These are phyloP conservation scores for Penaeus japonicus DNA, from an alignment of 1,140 invertebrate species.

Conservation along the genomic window DNA sequence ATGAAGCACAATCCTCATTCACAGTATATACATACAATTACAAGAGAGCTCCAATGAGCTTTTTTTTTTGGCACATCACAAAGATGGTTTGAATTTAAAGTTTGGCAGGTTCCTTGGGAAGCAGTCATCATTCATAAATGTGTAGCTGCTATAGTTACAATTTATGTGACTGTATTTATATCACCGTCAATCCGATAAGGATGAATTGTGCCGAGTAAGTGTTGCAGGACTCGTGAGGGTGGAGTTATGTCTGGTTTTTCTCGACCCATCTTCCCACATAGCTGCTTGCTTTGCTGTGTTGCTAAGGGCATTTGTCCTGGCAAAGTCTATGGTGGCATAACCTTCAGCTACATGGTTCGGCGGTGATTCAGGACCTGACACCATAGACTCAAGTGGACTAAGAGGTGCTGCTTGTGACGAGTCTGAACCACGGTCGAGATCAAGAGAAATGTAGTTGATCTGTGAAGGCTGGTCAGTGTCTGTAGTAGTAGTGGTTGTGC, in stretches of 20 bases:
- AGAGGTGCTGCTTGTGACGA: conserved; percentile 60
- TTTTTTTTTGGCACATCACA: conserved; percentile 27
- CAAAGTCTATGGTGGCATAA: conserved; percentile 93
- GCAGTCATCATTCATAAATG: conserved; percentile 20
- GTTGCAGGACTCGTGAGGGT: conserved; percentile 61
- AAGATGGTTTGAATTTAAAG: conserved; percentile 18
- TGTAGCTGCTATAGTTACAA: neutral
- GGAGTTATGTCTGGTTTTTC: conserved; percentile 67
- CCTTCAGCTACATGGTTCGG: conserved; percentile 69
- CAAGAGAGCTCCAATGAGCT: conserved; percentile 29
- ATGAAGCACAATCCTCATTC: conserved; percentile 11
- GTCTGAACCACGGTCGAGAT: conserved; percentile 69
- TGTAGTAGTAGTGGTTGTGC: conserved; percentile 57
- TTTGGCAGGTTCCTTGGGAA: conserved; percentile 24
- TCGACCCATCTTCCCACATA: conserved; percentile 61
- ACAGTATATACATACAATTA: conserved; percentile 26
- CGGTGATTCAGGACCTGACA: conserved; percentile 46
- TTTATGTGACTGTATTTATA: neutral
- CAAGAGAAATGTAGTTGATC: conserved; percentile 81
- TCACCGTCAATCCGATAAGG: conserved; percentile 48
- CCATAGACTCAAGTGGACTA: conserved; percentile 43
- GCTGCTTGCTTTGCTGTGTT: conserved; percentile 60
- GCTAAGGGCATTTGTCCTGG: conserved; percentile 85
- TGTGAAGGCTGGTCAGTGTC: conserved; percentile 59
- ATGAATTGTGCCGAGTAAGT: conserved; percentile 57